Conservation (phyloP, 2,113 vertebrate genomes). For the Zosterops japonicus region DNA sequence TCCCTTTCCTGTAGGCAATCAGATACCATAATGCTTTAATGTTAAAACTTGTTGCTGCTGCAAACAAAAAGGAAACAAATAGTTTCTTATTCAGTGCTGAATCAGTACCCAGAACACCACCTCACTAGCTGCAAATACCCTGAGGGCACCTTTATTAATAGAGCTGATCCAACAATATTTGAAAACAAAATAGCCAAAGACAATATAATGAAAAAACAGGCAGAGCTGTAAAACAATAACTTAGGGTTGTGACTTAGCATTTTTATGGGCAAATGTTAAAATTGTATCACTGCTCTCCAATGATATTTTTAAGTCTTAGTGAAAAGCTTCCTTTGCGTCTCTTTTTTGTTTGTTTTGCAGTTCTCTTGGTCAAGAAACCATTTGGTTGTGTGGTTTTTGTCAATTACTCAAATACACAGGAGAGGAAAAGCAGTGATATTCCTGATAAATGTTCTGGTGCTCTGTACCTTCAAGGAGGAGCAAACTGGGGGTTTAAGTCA, state of each 20-base stretch:
- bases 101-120: not conserved
- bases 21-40: slow-evolving; percentile 62
- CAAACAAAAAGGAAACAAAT: slow-evolving; percentile 46
- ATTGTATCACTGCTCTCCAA: not conserved
- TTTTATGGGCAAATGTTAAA: not conserved
- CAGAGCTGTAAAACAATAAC: not conserved
- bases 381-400: not conserved
- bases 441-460: not conserved
- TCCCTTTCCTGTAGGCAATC: slow-evolving; percentile 65
- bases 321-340: not conserved
- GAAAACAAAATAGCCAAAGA: not conserved
- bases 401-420: not conserved
- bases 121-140: not conserved
- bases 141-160: not conserved
- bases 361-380: not conserved
- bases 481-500: not conserved
- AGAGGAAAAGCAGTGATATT: not conserved
- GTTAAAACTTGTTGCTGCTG: slow-evolving; percentile 57
- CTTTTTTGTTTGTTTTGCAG: not conserved
- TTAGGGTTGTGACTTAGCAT: not conserved
- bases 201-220: not conserved
- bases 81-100: slow-evolving; percentile 44
- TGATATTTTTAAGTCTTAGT: not conserved
- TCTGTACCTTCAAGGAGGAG: not conserved
- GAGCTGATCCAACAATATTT: not conserved